A percentile compares a stretch with the other conserved stretches of the same genome.
Conservation (phyloP, 2,888 invertebrate genomes). For the Linnaemya vulpina region DNA sequence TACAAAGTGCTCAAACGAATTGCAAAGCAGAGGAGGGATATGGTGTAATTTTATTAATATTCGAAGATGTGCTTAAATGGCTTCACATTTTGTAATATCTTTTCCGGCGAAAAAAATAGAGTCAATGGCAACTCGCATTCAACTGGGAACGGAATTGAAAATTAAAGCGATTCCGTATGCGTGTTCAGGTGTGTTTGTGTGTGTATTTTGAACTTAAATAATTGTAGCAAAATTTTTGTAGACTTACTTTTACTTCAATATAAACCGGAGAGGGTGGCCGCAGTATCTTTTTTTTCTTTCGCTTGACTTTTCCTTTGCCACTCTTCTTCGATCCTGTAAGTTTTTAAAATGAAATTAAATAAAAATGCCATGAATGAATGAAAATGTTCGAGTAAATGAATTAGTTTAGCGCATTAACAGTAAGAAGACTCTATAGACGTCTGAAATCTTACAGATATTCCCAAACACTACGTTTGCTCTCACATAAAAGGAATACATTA, state of each 20-base stretch:
- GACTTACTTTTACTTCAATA: conserved; percentile 81
- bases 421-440: conserved; percentile 57
- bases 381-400: conserved; percentile 37
- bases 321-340: conserved; percentile 74
- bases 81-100: too few relatives aligned
- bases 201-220: not conserved
- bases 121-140: too few relatives aligned
- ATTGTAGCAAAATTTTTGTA: not conserved
- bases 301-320: conserved; percentile 76
- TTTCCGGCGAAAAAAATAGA: too few relatives aligned
- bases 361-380: conserved; percentile 6
- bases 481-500: not conserved
- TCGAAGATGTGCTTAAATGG: too few relatives aligned
- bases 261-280: conserved; percentile 77
- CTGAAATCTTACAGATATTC: conserved; percentile 42
- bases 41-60: too few relatives aligned
- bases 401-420: conserved; percentile 47
- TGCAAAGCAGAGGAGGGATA: too few relatives aligned
- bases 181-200: too few relatives aligned
- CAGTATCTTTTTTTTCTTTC: conserved; percentile 79
- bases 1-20: too few relatives aligned
- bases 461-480: conserved; percentile 14
- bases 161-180: too few relatives aligned
- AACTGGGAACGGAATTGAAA: too few relatives aligned
- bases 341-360: conserved; percentile 8